phyloP scores from a whole-genome alignment of 2,113 vertebrate genomes.

The Irena cyanogastra region DNA sequence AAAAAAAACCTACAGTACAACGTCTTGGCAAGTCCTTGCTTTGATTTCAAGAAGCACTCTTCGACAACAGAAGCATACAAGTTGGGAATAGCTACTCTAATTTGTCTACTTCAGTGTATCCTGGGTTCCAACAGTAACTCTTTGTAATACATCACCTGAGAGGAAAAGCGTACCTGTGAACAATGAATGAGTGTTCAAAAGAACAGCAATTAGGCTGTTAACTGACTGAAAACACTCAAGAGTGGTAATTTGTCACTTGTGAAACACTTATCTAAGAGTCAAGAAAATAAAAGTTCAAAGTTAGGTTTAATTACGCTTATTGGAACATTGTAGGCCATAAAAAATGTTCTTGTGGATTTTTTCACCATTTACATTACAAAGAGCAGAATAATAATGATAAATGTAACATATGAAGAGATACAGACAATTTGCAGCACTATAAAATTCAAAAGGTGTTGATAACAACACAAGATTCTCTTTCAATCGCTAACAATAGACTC shows the following conservation, averaged over 20 bases:
- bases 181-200: neutral
- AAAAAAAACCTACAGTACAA: neutral
- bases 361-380: neutral
- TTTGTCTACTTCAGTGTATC: too few relatives aligned
- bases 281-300: neutral
- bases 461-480: neutral
- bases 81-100: neutral
- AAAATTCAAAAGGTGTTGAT: neutral
- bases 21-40: neutral
- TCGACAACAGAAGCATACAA: neutral
- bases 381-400: neutral
- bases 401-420: neutral
- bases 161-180: neutral
- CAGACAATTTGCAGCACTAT: accelerated
- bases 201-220: neutral
- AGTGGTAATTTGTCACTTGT: neutral
- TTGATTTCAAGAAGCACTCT: neutral
- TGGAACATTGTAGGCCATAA: neutral
- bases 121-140: neutral
- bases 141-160: neutral
- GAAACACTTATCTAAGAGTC: neutral
- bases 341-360: neutral
- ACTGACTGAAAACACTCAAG: neutral
- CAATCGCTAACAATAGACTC: neutral
- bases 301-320: neutral